A percentile compares a stretch with the other conserved stretches of the same genome.
phyloP scores from a whole-genome alignment of 2,113 vertebrate species.

The Potamarius usumacintae region DNA sequence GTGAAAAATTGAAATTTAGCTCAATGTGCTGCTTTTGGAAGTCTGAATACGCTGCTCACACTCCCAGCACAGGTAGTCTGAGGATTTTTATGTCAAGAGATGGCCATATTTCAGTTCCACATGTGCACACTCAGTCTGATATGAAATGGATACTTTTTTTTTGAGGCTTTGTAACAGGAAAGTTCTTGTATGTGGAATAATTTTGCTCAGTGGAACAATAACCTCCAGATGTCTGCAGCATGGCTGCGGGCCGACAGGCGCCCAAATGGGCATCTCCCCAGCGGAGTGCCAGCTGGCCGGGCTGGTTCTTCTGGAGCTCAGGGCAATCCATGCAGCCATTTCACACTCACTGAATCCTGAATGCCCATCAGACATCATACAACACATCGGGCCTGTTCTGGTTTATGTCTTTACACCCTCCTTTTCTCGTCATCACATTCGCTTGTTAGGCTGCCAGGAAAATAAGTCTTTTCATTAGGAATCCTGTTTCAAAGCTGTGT shows the following conservation, averaged over 20 bases:
- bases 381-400: conserved; percentile 51
- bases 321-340: conserved; percentile 62
- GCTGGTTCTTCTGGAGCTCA: conserved; percentile 62
- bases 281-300: conserved; percentile 70
- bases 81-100: not conserved
- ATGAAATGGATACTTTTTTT: conserved; percentile 37
- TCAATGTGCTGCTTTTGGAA: not conserved
- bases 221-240: conserved; percentile 74
- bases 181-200: conserved; percentile 44
- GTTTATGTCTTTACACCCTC: conserved; percentile 51
- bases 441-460: conserved; percentile 53
- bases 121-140: conserved; percentile 15
- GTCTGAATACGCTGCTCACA: not conserved
- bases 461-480: conserved; percentile 58
- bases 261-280: conserved; percentile 58
- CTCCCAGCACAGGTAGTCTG: not conserved
- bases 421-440: conserved; percentile 52
- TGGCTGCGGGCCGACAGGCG: conserved; percentile 59
- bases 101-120: not conserved
- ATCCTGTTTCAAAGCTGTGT: conserved; percentile 62
- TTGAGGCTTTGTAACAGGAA: conserved; percentile 53
- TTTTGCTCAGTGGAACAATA: conserved; percentile 65
- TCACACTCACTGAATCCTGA: conserved; percentile 71
- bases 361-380: conserved; percentile 50
- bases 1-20: conserved; percentile 9